Percentiles rank a stretch among this genome's conserved stretches.
Conservation (phyloP, 2,888 invertebrate genomes). For the Hirtodrosophila cameraria region DNA sequence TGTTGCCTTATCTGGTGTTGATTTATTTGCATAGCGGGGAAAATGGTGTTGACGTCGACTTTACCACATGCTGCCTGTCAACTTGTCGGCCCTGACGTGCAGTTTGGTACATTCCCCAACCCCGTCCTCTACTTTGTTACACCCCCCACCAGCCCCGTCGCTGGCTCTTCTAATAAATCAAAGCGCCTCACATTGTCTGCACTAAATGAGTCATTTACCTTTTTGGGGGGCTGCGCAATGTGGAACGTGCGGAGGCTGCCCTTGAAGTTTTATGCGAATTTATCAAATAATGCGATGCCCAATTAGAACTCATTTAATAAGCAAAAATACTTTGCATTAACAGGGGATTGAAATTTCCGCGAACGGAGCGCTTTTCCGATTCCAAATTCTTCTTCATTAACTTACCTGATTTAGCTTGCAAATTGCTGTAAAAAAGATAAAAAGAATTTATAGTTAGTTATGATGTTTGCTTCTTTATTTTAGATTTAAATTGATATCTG, state of each 20-base stretch:
- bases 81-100: conserved; percentile 53
- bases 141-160: neutral
- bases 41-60: conserved; percentile 32
- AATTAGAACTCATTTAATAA: conserved; percentile 38
- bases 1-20: conserved; percentile 31
- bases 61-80: conserved; percentile 60
- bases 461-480: too few species aligned
- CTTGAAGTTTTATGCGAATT: conserved; percentile 53
- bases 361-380: neutral
- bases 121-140: neutral
- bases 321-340: conserved; percentile 11
- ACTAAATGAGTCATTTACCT: conserved; percentile 64
- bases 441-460: conserved; percentile 6
- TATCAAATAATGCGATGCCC: conserved; percentile 46
- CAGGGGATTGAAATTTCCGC: conserved; percentile 21
- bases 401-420: conserved; percentile 61
- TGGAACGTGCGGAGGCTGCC: neutral
- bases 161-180: conserved; percentile 50
- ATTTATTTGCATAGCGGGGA: conserved; percentile 47
- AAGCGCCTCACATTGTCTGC: conserved; percentile 53
- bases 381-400: conserved; percentile 6
- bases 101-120: too few species aligned
- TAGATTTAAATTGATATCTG: too few species aligned
- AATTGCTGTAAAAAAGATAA: conserved; percentile 41
- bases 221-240: neutral